Evolutionary conservation across 2,797 vertebrate genomes (phyloP).

Genomic region (Peromyscus melanophrys): DNA sequence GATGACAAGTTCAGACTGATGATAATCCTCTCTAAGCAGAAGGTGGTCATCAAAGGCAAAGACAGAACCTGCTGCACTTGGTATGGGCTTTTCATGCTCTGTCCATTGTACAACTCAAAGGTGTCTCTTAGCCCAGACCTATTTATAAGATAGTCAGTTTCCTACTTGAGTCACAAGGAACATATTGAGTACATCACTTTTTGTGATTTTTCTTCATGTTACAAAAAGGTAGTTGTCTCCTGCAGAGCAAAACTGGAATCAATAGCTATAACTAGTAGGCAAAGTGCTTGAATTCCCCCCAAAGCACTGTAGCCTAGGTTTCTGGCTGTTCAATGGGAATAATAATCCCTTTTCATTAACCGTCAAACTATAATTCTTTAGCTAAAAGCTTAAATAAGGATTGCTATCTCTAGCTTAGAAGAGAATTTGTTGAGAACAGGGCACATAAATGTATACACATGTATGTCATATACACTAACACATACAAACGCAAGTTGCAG

Average conservation of each 20-base stretch:
- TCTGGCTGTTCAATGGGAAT: not conserved
- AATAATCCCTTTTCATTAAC: slow-evolving; percentile 10
- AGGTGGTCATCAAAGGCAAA: slow-evolving; percentile 40
- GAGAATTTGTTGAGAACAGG: not conserved
- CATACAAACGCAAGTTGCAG: not conserved
- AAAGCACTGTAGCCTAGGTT: not conserved
- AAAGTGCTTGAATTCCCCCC: not conserved
- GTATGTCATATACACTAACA: not conserved
- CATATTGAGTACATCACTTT: not conserved
- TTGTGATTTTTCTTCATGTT: slow-evolving; percentile 26
- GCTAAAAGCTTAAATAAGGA: slow-evolving; percentile 39
- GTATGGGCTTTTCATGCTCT: not conserved
- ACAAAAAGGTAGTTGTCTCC: slow-evolving; percentile 17
- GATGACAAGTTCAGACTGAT: slow-evolving; percentile 68
- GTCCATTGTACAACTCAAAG: not conserved
- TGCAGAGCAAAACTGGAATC: slow-evolving; percentile 38
- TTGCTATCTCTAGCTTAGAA: slow-evolving; percentile 9
- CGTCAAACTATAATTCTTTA: slow-evolving; percentile 33
- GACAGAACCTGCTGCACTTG: not conserved
- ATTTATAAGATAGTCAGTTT: slow-evolving; percentile 13
- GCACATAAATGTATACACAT: not conserved
- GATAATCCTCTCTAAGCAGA: slow-evolving; percentile 80
- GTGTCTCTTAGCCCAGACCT: not conserved
- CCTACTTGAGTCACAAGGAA: slow-evolving; percentile 25
- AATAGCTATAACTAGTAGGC: not conserved